These are phyloP conservation scores for Lophius piscatorius DNA, from an alignment of 2,113 vertebrate genomes.

Conservation along the genomic window DNA sequence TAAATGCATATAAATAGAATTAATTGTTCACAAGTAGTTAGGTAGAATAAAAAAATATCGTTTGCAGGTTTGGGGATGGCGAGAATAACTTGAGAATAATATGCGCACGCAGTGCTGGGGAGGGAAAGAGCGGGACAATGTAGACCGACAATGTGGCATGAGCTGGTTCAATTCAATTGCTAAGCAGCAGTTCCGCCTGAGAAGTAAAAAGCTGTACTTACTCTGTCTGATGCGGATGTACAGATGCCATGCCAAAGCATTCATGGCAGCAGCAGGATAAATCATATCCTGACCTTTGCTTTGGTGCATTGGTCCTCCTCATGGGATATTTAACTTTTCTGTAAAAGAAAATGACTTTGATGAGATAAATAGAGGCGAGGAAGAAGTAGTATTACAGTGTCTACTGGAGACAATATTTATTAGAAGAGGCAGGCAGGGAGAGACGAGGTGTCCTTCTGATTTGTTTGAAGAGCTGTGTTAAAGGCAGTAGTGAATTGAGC, in stretches of 20 bases:
- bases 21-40: too few relatives aligned
- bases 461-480: slow-evolving; percentile 43
- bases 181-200: slow-evolving; percentile 24
- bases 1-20: too few relatives aligned
- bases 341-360: slow-evolving; percentile 5
- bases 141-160: slow-evolving; percentile 1
- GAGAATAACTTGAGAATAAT: slow-evolving; percentile 8
- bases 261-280: slow-evolving; percentile 18
- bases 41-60: too few relatives aligned
- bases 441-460: slow-evolving; percentile 39
- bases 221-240: slow-evolving; percentile 13
- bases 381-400: neutral
- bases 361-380: slow-evolving; percentile 9
- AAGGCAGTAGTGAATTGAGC: slow-evolving; percentile 36
- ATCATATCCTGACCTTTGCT: slow-evolving; percentile 31
- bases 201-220: slow-evolving; percentile 13
- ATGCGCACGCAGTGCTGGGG: neutral
- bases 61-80: neutral
- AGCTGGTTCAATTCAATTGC: slow-evolving; percentile 12
- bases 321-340: slow-evolving; percentile 20
- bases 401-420: slow-evolving; percentile 9
- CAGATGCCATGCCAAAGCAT: slow-evolving; percentile 22
- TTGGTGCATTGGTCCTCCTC: neutral
- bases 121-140: neutral
- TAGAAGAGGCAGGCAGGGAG: slow-evolving; percentile 11